phyloP scores from a whole-genome alignment of 2,113 vertebrate genomes.

The Eubucco bourcierii region DNA sequence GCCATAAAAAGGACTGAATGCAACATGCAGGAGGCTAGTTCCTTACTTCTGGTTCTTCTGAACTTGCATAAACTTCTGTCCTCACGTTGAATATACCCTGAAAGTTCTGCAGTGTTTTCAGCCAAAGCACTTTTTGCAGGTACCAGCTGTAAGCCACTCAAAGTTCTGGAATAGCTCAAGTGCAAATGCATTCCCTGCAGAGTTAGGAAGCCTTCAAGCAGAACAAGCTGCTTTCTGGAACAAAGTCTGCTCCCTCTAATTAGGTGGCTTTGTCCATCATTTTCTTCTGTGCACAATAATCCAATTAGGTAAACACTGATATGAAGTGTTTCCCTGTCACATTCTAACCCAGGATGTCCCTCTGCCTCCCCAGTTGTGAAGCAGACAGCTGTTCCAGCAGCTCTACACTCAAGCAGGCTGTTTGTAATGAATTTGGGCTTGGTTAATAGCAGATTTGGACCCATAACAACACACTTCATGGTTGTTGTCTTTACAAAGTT shows the following conservation, averaged over 20 bases:
- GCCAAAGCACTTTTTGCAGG: not conserved
- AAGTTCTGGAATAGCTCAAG: not conserved
- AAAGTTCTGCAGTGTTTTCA: not conserved
- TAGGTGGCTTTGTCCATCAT: not conserved
- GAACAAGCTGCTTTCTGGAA: not conserved
- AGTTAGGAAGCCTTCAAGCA: not conserved
- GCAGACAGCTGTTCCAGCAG: not conserved
- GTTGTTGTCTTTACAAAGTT: not conserved
- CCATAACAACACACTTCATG: fast-evolving
- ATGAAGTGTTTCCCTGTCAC: not conserved
- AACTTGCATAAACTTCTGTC: too few relatives aligned
- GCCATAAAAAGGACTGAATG: not conserved
- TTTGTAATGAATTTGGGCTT: too few relatives aligned
- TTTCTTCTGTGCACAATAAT: not conserved
- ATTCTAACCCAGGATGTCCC: not conserved
- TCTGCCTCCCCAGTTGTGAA: not conserved
- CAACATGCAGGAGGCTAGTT: not conserved
- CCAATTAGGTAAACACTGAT: not conserved
- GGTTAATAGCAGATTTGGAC: not conserved
- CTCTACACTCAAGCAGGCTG: not conserved
- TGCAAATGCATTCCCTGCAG: fast-evolving
- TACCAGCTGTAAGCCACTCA: not conserved
- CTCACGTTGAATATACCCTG: too few relatives aligned
- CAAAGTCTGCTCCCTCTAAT: not conserved
- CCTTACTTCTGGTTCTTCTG: not conserved